Percentiles rank a stretch among this genome's conserved stretches.
phyloP scores from a whole-genome alignment of 2,113 vertebrate species.

The Clinocottus analis region DNA sequence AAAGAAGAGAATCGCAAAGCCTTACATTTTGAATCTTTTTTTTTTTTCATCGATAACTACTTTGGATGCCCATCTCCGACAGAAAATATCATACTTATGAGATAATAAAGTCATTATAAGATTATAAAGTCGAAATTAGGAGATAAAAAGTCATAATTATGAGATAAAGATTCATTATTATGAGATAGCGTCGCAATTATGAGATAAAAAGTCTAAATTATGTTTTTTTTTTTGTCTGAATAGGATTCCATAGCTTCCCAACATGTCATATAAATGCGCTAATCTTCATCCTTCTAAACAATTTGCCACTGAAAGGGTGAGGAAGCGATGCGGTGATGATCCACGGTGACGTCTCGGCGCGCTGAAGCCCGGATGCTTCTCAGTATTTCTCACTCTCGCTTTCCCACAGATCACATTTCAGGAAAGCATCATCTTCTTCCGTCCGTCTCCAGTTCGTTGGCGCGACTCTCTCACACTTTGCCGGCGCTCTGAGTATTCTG shows the following conservation, averaged over 20 bases:
- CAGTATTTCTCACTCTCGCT: constrained; percentile 27
- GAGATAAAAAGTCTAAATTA: too few species aligned
- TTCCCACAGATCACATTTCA: constrained; percentile 63
- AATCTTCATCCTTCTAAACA: not conserved
- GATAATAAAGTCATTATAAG: too few species aligned
- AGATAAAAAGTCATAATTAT: too few species aligned
- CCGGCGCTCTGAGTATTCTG: constrained; percentile 14
- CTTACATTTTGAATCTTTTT: too few species aligned
- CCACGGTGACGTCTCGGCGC: not conserved
- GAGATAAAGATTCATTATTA: too few species aligned
- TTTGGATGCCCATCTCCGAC: too few species aligned
- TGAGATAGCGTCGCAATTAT: too few species aligned
- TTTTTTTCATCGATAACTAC: too few species aligned
- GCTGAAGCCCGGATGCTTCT: constrained; percentile 7
- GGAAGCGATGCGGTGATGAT: not conserved
- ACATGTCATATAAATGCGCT: not conserved
- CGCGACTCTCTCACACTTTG: constrained; percentile 2
- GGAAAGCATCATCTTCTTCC: constrained; percentile 49
- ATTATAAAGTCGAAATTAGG: too few species aligned
- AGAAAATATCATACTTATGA: too few species aligned
- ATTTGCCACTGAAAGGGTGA: not conserved
- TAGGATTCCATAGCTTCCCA: too few species aligned
- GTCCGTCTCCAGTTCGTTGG: constrained; percentile 20
- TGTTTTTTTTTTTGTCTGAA: too few species aligned
- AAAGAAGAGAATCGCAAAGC: not conserved